These are phyloP conservation scores for Ctenopoma multispine DNA, from an alignment of 2,797 vertebrate species.

Conservation along the genomic window DNA sequence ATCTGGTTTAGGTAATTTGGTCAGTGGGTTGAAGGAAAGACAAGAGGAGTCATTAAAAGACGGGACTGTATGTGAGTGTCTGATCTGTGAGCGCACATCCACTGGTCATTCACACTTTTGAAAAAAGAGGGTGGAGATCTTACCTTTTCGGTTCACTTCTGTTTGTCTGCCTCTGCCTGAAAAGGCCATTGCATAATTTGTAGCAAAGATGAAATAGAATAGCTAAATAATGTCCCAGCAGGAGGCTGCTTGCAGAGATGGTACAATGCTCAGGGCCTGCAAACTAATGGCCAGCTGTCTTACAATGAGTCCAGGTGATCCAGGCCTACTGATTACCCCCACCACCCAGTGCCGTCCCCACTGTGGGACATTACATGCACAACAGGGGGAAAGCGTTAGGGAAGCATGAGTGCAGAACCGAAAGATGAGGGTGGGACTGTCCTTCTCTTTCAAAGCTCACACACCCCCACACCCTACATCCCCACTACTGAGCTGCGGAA, in stretches of 20 bases:
- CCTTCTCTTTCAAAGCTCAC: conserved; percentile 60
- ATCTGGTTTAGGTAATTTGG: conserved; percentile 24
- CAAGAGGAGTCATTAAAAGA: background rate
- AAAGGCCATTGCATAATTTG: conserved; percentile 76
- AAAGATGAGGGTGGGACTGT: conserved; percentile 70
- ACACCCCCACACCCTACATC: conserved; percentile 64
- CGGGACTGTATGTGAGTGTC: conserved; percentile 4
- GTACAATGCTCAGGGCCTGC: conserved; percentile 72
- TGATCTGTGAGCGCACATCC: background rate
- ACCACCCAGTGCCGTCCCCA: conserved; percentile 42
- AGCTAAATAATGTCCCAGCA: conserved; percentile 83
- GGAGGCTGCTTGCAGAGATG: conserved; percentile 70
- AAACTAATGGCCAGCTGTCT: conserved; percentile 83
- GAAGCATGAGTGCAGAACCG: conserved; percentile 44
- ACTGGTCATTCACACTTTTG: conserved; percentile 25
- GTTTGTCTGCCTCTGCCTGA: conserved; percentile 60
- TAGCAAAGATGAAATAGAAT: conserved; percentile 82
- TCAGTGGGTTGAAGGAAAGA: conserved; percentile 26
- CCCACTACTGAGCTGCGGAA: conserved; percentile 65
- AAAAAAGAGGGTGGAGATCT: conserved; percentile 68
- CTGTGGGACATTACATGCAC: conserved; percentile 56
- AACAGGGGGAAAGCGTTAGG: conserved; percentile 18
- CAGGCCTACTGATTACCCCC: conserved; percentile 68
- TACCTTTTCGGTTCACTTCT: conserved; percentile 60
- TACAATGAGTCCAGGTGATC: conserved; percentile 78